A percentile compares a stretch with the other conserved stretches of the same genome.
phyloP scores from a whole-genome alignment of 2,113 vertebrate genomes.

The Lucifuga dentata region DNA sequence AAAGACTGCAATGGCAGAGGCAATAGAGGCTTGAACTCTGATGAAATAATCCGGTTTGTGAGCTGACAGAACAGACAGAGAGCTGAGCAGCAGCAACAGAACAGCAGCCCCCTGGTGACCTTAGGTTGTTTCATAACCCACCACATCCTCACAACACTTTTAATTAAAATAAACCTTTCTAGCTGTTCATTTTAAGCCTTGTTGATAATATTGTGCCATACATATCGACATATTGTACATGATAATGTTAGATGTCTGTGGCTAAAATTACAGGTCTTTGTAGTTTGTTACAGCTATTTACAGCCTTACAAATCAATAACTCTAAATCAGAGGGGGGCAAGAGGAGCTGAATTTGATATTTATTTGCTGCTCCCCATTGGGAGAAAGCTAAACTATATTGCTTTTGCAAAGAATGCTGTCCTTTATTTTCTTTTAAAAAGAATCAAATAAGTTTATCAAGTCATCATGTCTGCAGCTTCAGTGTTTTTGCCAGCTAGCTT shows the following conservation, averaged over 20 bases:
- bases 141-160: conserved; percentile 33
- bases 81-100: conserved; percentile 62
- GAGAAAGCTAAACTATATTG: conserved; percentile 2
- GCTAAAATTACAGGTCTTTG: not conserved
- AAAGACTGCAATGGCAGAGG: conserved; percentile 79
- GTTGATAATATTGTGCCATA: conserved; percentile 17
- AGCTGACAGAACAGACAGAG: conserved; percentile 71
- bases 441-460: conserved; percentile 64
- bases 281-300: conserved; percentile 4
- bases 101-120: conserved; percentile 63
- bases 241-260: conserved; percentile 5
- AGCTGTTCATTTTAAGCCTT: conserved; percentile 20
- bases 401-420: conserved; percentile 30
- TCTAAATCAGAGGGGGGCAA: not conserved
- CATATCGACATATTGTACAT: conserved; percentile 25
- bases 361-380: not conserved
- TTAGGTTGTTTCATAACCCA: conserved; percentile 70
- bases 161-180: conserved; percentile 52
- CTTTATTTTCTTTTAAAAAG: conserved; percentile 54
- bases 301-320: not conserved
- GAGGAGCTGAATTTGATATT: not conserved
- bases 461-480: conserved; percentile 61
- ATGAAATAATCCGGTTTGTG: conserved; percentile 79
- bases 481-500: conserved; percentile 68
- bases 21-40: conserved; percentile 79